Percentiles rank a stretch among this genome's conserved stretches.
Conservation (phyloP, 2,888 invertebrate species). For the Ptychoptera albimana region DNA sequence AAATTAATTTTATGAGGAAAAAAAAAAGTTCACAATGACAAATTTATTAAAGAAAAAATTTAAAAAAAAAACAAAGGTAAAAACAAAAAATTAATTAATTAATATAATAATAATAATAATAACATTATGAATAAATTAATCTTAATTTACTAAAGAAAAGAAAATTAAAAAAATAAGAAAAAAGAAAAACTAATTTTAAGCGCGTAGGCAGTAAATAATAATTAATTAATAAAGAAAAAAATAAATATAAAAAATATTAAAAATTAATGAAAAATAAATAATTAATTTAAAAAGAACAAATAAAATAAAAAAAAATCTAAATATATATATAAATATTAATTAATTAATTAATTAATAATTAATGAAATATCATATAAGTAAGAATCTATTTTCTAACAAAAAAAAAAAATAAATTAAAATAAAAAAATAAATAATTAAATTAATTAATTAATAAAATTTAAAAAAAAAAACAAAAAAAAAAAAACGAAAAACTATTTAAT, state of each 20-base stretch:
- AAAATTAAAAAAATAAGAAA: slow-evolving; percentile 9
- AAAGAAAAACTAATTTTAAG: slow-evolving; percentile 11
- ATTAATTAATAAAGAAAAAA: slow-evolving; percentile 8
- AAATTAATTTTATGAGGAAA: too few species aligned
- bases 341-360: too few species aligned
- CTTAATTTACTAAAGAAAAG: slow-evolving; percentile 10
- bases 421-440: too few species aligned
- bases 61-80: slow-evolving; percentile 5
- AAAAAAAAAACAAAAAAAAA: slow-evolving; percentile 8
- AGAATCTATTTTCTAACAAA: too few species aligned
- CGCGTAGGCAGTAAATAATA: slow-evolving; percentile 1
- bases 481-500: slow-evolving; percentile 11
- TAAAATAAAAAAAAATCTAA: too few species aligned
- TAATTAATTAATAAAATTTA: background rate
- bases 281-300: background rate
- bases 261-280: background rate
- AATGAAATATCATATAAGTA: too few species aligned
- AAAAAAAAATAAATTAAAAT: too few species aligned
- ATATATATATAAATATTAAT: too few species aligned
- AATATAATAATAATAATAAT: slow-evolving; percentile 1
- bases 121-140: slow-evolving; percentile 8
- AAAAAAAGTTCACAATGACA: too few species aligned
- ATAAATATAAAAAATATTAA: slow-evolving; percentile 4
- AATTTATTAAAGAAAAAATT: too few species aligned
- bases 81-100: background rate